Conservation (phyloP, 2,888 invertebrate species). For the Andrena trimmerana region DNA sequence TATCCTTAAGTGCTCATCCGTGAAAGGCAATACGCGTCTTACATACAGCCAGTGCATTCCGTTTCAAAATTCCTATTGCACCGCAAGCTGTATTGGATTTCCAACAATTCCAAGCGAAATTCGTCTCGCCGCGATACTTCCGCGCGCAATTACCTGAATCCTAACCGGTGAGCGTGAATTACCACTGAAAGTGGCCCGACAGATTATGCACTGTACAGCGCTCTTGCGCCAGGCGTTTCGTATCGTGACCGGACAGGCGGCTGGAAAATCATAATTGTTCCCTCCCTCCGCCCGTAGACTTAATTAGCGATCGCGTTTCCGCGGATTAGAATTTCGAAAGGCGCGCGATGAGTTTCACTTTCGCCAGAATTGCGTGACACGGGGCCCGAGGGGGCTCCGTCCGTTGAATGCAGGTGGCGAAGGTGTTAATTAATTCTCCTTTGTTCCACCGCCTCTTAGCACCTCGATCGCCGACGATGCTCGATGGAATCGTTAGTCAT, state of each 20-base stretch:
- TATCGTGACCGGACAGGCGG: conserved; percentile 11
- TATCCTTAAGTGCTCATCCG: too few species aligned
- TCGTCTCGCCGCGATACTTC: neutral
- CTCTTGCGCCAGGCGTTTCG: conserved; percentile 25
- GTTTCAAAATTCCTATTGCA: neutral
- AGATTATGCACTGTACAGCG: conserved; percentile 23
- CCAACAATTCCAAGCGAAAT: too few species aligned
- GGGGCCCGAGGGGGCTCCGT: conserved; percentile 17
- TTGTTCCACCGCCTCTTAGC: conserved; percentile 68
- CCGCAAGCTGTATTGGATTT: neutral
- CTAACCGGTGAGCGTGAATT: conserved; percentile 13
- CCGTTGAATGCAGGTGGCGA: conserved; percentile 65
- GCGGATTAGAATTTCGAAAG: conserved; percentile 47
- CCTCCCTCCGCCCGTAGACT: neutral
- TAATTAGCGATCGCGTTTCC: conserved; percentile 51
- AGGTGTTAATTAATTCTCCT: conserved; percentile 72
- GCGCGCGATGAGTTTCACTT: conserved; percentile 29
- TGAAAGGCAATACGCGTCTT: too few species aligned
- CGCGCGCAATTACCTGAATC: conserved; percentile 11
- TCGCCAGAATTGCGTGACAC: conserved; percentile 20
- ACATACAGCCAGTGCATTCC: neutral
- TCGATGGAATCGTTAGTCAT: conserved; percentile 70
- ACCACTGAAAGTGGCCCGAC: conserved; percentile 24
- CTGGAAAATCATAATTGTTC: conserved; percentile 18
- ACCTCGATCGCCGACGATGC: conserved; percentile 51